phyloP scores from a whole-genome alignment of 1,140 invertebrate species.

The Bombus balteatus region DNA sequence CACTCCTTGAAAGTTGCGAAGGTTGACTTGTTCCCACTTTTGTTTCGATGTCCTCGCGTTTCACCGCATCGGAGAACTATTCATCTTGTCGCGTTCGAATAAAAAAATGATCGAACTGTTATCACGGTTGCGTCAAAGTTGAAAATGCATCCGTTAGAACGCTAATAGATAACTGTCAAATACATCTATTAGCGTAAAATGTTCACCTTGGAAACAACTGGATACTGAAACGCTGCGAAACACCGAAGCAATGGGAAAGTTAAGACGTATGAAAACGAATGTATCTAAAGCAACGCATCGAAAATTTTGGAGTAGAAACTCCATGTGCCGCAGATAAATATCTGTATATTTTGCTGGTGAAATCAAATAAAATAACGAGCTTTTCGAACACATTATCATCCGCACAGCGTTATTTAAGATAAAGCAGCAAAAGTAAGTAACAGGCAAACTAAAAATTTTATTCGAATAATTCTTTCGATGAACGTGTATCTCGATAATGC shows the following conservation, averaged over 20 bases:
- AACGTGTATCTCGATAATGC: neutral
- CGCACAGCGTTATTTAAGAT: neutral
- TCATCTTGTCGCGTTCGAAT: neutral
- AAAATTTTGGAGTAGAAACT: too few relatives aligned
- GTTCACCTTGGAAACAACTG: too few relatives aligned
- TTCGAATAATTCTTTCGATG: neutral
- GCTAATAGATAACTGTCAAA: neutral
- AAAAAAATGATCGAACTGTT: neutral
- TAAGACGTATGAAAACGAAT: too few relatives aligned
- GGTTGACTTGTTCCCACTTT: constrained; percentile 40
- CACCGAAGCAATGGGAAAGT: too few relatives aligned
- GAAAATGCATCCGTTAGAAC: neutral
- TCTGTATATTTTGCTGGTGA: too few relatives aligned
- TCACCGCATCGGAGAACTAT: neutral
- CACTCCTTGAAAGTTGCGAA: constrained; percentile 27
- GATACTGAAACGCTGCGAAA: too few relatives aligned
- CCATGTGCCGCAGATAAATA: too few relatives aligned
- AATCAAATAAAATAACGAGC: too few relatives aligned
- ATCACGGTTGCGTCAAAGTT: neutral
- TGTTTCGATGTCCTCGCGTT: constrained; percentile 6
- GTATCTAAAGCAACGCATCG: too few relatives aligned
- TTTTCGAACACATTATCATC: too few relatives aligned
- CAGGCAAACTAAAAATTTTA: neutral
- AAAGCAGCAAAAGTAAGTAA: neutral
- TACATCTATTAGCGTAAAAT: too few relatives aligned